These are phyloP conservation scores for Nematopogon swammerdamellus DNA, from an alignment of 2,888 invertebrate genomes.

Conservation along the genomic window DNA sequence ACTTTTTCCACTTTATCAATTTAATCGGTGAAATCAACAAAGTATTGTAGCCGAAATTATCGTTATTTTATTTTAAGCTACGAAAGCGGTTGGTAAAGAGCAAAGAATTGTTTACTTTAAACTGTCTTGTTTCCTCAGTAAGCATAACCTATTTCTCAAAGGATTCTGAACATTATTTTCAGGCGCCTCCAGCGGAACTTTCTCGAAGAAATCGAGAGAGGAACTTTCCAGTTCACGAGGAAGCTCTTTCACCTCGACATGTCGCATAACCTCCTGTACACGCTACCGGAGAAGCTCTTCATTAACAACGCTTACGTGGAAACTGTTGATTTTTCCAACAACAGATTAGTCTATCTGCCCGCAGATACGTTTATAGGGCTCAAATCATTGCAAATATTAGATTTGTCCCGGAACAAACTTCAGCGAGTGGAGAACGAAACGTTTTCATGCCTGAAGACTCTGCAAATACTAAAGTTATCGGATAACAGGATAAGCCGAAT, in stretches of 20 bases:
- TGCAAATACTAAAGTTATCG: constrained; percentile 64
- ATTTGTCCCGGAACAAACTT: constrained; percentile 65
- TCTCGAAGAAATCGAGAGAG: constrained; percentile 57
- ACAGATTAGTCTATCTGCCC: constrained; percentile 57
- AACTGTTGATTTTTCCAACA: constrained; percentile 65
- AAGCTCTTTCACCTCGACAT: constrained; percentile 66
- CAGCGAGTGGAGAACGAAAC: constrained; percentile 54
- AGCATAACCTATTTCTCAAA: no score
- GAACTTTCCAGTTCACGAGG: constrained; percentile 54
- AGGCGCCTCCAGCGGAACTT: constrained; percentile 66
- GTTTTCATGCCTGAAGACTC: constrained; percentile 49
- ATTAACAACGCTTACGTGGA: constrained; percentile 55
- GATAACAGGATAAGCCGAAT: constrained; percentile 64
- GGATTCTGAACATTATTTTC: constrained; percentile 22
- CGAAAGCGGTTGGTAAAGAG: no score
- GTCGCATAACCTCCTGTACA: constrained; percentile 61
- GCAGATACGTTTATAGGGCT: constrained; percentile 57
- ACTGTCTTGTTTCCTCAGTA: no score
- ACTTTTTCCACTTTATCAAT: no score
- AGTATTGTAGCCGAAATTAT: no score
- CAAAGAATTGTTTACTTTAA: no score
- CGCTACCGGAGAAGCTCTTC: constrained; percentile 58
- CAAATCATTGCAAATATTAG: constrained; percentile 61
- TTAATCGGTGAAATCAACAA: no score
- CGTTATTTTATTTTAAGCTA: no score